Percentiles rank a stretch among this genome's conserved stretches.
Evolutionary conservation across 2,113 vertebrate species (phyloP).

Genomic region (Anoura caudifer): DNA sequence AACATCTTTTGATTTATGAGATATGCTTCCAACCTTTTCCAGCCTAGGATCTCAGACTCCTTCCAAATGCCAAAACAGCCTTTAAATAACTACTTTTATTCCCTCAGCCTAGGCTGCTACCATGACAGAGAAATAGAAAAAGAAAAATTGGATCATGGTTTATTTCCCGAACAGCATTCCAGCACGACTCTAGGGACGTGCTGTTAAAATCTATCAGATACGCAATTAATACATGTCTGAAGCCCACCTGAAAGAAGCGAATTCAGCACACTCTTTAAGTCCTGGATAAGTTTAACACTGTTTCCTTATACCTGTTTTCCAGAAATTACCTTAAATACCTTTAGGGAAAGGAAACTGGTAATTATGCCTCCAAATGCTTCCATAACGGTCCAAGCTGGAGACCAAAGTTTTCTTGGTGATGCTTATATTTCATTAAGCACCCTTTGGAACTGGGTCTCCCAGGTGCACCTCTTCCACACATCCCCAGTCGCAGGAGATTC

Average conservation of each 20-base stretch:
- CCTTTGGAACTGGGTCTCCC: not conserved
- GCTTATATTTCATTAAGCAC: not conserved
- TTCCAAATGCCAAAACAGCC: not conserved
- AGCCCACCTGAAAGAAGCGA: not conserved
- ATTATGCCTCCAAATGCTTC: not conserved
- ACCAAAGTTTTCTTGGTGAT: not conserved
- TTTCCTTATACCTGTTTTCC: slow-evolving; percentile 30
- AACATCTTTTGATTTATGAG: slow-evolving; percentile 54
- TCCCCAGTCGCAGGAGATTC: not conserved
- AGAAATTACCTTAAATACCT: slow-evolving; percentile 6
- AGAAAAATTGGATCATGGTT: not conserved
- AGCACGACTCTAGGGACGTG: not conserved
- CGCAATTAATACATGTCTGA: not conserved
- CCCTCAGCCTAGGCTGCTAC: not conserved
- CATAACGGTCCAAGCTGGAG: not conserved
- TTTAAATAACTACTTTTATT: slow-evolving; percentile 21
- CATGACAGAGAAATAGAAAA: not conserved
- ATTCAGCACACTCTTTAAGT: not conserved
- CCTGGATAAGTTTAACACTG: not conserved
- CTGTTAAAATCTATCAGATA: not conserved
- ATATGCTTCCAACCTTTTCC: not conserved
- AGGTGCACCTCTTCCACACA: not conserved
- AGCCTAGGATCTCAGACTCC: not conserved
- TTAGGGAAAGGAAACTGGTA: not conserved
- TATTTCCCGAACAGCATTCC: slow-evolving; percentile 6